Conservation (phyloP, 2,888 invertebrate species). For the Volucella inanis region DNA sequence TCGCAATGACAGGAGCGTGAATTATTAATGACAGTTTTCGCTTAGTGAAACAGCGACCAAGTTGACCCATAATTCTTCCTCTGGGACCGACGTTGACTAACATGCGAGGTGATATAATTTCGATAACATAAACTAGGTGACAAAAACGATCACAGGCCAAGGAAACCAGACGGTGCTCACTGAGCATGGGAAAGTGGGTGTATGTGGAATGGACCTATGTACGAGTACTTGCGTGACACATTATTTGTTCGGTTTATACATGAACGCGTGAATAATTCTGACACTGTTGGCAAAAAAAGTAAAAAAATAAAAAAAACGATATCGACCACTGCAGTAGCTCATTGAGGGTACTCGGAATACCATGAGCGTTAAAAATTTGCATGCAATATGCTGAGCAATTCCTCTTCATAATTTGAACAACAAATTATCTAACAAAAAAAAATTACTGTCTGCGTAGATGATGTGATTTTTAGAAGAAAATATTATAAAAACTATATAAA, state of each 20-base stretch:
- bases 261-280: slow-evolving; percentile 37
- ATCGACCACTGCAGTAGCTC: slow-evolving; percentile 11
- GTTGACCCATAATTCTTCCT: slow-evolving; percentile 69
- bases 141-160: slow-evolving; percentile 62
- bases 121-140: slow-evolving; percentile 72
- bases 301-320: no score
- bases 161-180: slow-evolving; percentile 6
- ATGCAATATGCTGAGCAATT: slow-evolving; percentile 56
- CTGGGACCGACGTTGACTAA: slow-evolving; percentile 43
- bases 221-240: slow-evolving; percentile 66
- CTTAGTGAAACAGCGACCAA: slow-evolving; percentile 50
- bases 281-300: slow-evolving; percentile 39
- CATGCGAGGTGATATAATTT: slow-evolving; percentile 61
- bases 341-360: slow-evolving; percentile 61
- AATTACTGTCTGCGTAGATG: slow-evolving; percentile 36
- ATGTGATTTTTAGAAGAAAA: not conserved
- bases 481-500: no score
- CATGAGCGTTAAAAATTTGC: slow-evolving; percentile 61
- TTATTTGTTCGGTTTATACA: slow-evolving; percentile 23
- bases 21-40: slow-evolving; percentile 61
- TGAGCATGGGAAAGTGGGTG: not conserved
- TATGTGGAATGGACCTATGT: slow-evolving; percentile 1
- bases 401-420: slow-evolving; percentile 68
- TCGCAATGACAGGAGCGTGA: slow-evolving; percentile 43
- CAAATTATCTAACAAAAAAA: slow-evolving; percentile 57